Evolutionary conservation across 2,113 vertebrate genomes (phyloP), one percentile per base, ranked within the genome.

Genomic region (Gobiocypris rarus): DNA sequence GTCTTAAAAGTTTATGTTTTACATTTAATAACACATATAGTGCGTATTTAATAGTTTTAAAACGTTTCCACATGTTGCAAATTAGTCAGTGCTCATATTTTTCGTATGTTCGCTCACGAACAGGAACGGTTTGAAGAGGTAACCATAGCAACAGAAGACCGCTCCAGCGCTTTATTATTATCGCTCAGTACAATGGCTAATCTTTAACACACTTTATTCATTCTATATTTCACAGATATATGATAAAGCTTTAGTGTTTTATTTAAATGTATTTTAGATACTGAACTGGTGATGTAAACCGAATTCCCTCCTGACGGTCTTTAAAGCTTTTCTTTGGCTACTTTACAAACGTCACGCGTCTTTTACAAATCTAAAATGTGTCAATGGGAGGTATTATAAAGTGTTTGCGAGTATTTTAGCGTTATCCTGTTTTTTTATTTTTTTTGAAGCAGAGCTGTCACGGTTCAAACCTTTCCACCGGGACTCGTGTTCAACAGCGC

Each of bases 391-490:
- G 50, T 31, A 22, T 65, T 48, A 31, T 80, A 26, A 65, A 13
- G 59, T 80, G 41, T 80, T 11, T 4, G 1, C 14, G 22, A 45
- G n/a, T 2, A 15, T 69, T 69, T 69, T n/a, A 69, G 71, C 71
- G 2, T 48, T 17, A 48, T 65, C n/a, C 8, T 19, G 41, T 31
- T 65, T 31, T 34, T 76, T 13, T 26, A n/a, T 65, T 31, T 34
- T 76, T 13, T 26, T 14, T 9, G 7, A 34, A 19, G 65, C 43
- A 80, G 24, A 80, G 58, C 61, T 67, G 59, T 52, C 58, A 80
- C 77, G 77, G 43, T 80, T 67, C 77, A 50, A 19, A 13, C 26
- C 9, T 80, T 34, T 80, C 59, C 78, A 50, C 24, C 26, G 43
- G 78, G 43, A 52, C 78, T 31, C 41, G 59, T 50, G 41, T 34